Evolutionary conservation across 2,888 invertebrate genomes (phyloP), one percentile per base, ranked within the genome.

Genomic region (Zootermopsis nevadensis): DNA sequence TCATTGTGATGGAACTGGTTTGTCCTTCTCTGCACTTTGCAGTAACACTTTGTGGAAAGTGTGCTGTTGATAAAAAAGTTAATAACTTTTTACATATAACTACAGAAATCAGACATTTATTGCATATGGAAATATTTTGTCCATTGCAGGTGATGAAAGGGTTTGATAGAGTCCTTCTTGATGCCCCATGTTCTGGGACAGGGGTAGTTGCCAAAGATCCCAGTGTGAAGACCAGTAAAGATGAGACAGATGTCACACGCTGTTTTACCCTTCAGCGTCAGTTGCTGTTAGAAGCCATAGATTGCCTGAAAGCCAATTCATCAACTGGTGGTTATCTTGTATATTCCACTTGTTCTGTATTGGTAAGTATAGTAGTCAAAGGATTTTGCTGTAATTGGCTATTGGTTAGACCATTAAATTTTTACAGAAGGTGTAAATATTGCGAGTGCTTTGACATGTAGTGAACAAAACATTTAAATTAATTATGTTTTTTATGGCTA

Each of bases 181-280:
- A 99, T 91, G 99, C 99, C 0, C 99, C 99, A 0, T 99, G 99
- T 89, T 97, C 98, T 66, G 99, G 99, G 55, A 99, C 99, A 0
- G 99, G 99, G 42, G 98, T 99, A 19, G 95, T 99, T 67, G 95
- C 98, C 38, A 99, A 99, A 91, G 99, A 99, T 91, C 97, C 96
- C 0, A 95, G 96, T 87, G 99, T 99, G 0, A 99, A 99, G 91
- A 95, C 95, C 0, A 95, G 93, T 85, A 98, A 98, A 90, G 97
- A 98, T 87, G 94, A 95, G 86, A 93, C 94, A 86, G 99, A 99
- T 88, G 94, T 99, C 82, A 96, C 97, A 88, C 93, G 97, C 82
- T 98, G 98, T 89, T 95, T 95, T 86, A 98, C 97, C 86, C 91
- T 99, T 77, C 99, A 99, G 90, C 93, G 97, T 82, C 96, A 99